A percentile compares a stretch with the other conserved stretches of the same genome.
These are phyloP conservation scores for Zoroaster sp. DNA, from an alignment of 53 echinoderm and acorn worm genomes.

Conservation along the genomic window DNA sequence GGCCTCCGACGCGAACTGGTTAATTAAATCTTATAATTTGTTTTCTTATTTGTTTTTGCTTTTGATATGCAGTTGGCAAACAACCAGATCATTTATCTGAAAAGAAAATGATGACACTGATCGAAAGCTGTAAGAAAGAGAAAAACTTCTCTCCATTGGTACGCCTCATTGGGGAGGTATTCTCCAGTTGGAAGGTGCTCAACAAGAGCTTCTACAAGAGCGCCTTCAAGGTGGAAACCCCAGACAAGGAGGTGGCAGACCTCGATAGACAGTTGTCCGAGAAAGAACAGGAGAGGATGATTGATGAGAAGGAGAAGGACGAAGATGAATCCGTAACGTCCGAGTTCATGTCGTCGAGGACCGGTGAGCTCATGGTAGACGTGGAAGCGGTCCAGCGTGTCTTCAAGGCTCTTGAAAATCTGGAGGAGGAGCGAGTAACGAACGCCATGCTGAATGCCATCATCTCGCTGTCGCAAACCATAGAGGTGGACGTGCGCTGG, in stretches of 20 bases:
- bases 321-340: slow-evolving; percentile 63
- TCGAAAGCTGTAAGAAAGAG: slow-evolving; percentile 70
- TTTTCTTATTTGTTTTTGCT: neutral
- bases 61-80: slow-evolving; percentile 55
- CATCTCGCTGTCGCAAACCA: slow-evolving; percentile 68
- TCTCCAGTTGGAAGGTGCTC: slow-evolving; percentile 86
- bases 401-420: slow-evolving; percentile 68
- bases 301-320: slow-evolving; percentile 73
- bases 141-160: slow-evolving; percentile 82
- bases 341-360: slow-evolving; percentile 32
- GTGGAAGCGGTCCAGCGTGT: slow-evolving; percentile 78
- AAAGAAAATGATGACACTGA: slow-evolving; percentile 63
- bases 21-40: neutral
- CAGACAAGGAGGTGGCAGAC: slow-evolving; percentile 50
- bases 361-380: slow-evolving; percentile 67
- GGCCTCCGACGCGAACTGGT: neutral
- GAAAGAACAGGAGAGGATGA: slow-evolving; percentile 56
- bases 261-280: slow-evolving; percentile 61
- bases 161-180: slow-evolving; percentile 82
- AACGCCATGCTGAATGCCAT: slow-evolving; percentile 93
- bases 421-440: slow-evolving; percentile 66
- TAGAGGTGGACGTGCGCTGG: slow-evolving; percentile 80
- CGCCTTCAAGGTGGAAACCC: slow-evolving; percentile 42
- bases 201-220: slow-evolving; percentile 85
- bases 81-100: slow-evolving; percentile 77